phyloP scores from a whole-genome alignment of 2,888 invertebrate genomes.

The Pasiphila rectangulata region DNA sequence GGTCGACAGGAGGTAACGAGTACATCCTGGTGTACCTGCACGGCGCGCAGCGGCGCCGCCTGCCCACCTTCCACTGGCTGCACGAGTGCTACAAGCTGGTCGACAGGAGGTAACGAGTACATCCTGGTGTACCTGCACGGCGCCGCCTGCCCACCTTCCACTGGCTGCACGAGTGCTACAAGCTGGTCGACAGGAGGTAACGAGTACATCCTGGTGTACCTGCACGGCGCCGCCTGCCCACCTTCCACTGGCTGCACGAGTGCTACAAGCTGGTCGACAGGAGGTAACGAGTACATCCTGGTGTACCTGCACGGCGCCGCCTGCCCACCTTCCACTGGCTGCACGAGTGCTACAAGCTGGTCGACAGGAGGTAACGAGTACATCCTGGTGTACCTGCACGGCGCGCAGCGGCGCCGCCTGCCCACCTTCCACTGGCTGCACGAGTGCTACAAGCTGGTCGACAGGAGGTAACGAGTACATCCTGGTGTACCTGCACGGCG shows the following conservation, averaged over 20 bases:
- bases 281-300: no score
- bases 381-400: conserved; percentile 92
- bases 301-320: no score
- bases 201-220: conserved; percentile 90
- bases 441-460: no score
- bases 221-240: conserved; percentile 91
- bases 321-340: conserved; percentile 93
- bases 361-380: conserved; percentile 85
- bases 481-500: no score
- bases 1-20: conserved; percentile 85
- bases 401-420: conserved; percentile 89
- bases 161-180: conserved; percentile 93
- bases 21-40: conserved; percentile 92
- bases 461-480: no score
- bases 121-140: no score
- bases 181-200: conserved; percentile 86
- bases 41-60: conserved; percentile 92
- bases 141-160: conserved; percentile 89
- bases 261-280: no score
- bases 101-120: no score
- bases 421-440: no score
- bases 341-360: conserved; percentile 90
- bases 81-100: no score
- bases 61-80: no score
- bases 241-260: no score